phyloP scores from a whole-genome alignment of 2,888 invertebrate genomes.

The Pelosia muscerda region DNA sequence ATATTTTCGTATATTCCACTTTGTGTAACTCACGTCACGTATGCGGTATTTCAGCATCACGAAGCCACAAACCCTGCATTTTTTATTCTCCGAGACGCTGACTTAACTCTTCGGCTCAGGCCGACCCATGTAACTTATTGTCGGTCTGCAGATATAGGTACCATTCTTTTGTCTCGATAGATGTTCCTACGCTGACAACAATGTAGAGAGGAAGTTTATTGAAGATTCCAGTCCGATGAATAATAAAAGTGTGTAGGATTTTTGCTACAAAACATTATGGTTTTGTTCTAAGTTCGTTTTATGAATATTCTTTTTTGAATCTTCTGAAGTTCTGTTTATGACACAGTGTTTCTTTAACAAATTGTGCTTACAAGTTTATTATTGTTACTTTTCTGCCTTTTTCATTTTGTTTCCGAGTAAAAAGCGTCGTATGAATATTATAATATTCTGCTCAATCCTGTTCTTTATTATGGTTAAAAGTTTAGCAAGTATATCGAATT shows the following conservation, averaged over 20 bases:
- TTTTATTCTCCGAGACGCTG: slow-evolving; percentile 39
- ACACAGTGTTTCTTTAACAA: neutral
- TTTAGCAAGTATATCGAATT: neutral
- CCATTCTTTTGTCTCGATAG: slow-evolving; percentile 47
- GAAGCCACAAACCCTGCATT: slow-evolving; percentile 41
- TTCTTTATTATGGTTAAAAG: neutral
- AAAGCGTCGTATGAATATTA: neutral
- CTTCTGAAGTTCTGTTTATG: neutral
- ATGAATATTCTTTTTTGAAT: neutral
- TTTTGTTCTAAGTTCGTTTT: neutral
- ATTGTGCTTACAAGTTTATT: neutral
- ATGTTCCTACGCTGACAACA: slow-evolving; percentile 42
- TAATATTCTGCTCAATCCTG: neutral
- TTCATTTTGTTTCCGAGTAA: neutral
- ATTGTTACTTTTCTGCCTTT: neutral
- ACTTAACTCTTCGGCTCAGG: slow-evolving; percentile 46
- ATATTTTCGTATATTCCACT: neutral
- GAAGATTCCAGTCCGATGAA: slow-evolving; percentile 29
- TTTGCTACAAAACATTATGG: neutral
- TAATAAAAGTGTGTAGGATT: slow-evolving; percentile 29
- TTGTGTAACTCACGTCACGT: slow-evolving; percentile 24
- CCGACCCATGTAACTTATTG: slow-evolving; percentile 44
- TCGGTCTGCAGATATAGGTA: slow-evolving; percentile 32
- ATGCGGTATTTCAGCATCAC: slow-evolving; percentile 30
- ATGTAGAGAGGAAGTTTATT: slow-evolving; percentile 41